Percentiles rank a stretch among this genome's conserved stretches.
Conservation (phyloP, 2,797 vertebrate species). For the Crax fasciolata region DNA sequence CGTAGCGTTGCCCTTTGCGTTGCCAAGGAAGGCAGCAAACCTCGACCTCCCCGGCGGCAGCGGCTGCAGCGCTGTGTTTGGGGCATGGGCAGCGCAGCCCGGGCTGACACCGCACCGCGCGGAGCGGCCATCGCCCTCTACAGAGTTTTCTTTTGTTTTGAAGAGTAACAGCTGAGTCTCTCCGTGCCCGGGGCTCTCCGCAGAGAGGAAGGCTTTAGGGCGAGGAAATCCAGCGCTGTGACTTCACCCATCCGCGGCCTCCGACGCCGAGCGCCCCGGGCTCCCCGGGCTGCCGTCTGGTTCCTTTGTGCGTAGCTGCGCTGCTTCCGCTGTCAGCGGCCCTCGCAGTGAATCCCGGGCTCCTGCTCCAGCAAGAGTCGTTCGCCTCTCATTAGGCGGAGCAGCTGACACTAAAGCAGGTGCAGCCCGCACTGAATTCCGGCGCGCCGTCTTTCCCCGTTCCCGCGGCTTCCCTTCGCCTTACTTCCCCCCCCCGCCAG, state of each 20-base stretch:
- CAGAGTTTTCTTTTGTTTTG: background rate
- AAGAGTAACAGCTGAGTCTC: background rate
- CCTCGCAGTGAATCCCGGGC: background rate
- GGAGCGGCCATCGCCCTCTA: background rate
- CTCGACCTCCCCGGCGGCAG: background rate
- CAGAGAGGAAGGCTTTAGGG: background rate
- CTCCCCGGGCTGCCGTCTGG: too few species aligned
- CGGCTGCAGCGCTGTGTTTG: too few species aligned
- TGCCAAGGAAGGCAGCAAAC: background rate
- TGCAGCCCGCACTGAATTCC: background rate
- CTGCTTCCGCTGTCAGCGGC: background rate
- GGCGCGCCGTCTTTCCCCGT: background rate
- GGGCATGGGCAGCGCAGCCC: too few species aligned
- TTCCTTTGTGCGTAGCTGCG: background rate
- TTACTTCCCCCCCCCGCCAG: background rate
- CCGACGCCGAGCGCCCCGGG: background rate
- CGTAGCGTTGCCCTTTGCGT: background rate
- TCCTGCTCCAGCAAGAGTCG: background rate
- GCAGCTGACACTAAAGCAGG: background rate
- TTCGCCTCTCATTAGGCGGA: background rate
- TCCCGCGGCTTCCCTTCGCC: background rate
- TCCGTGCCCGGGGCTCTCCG: rapidly evolving
- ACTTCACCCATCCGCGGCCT: background rate
- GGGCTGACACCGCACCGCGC: too few species aligned
- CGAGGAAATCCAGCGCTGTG: background rate